Evolutionary conservation across 2,888 invertebrate genomes (phyloP).

Genomic region (Zhuqinia jingwanae): DNA sequence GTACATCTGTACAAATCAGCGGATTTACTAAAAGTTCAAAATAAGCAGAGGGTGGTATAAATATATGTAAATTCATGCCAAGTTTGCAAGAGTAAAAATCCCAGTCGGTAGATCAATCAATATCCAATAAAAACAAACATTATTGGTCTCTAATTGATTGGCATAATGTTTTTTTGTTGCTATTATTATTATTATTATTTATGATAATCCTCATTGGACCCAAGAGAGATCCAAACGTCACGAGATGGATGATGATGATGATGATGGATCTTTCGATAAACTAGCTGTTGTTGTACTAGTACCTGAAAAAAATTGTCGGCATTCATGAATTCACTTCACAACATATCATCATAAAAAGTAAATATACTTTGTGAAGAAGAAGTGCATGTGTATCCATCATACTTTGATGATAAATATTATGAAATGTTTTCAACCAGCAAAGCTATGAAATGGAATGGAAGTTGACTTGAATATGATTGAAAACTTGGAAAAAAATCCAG

Average conservation of each 20-base stretch:
- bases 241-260: no score
- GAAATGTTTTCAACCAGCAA: not conserved
- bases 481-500: no score
- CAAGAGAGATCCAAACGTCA: not conserved
- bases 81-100: no score
- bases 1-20: no score
- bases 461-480: no score
- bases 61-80: no score
- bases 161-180: not conserved
- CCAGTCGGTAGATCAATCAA: constrained; percentile 23
- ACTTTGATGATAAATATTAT: constrained; percentile 2
- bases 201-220: not conserved
- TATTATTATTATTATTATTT: no score
- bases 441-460: not conserved
- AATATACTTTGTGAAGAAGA: not conserved
- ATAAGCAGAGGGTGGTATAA: no score
- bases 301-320: no score
- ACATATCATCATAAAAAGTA: not conserved
- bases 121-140: constrained; percentile 12
- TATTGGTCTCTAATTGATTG: constrained; percentile 8
- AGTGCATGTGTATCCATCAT: not conserved
- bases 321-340: not conserved
- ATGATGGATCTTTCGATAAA: constrained; percentile 10
- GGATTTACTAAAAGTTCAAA: no score
- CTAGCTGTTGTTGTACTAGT: not conserved